Base-by-base conservation (phyloP, 1,140 invertebrate genomes). In the Colletes gigas region DNA sequence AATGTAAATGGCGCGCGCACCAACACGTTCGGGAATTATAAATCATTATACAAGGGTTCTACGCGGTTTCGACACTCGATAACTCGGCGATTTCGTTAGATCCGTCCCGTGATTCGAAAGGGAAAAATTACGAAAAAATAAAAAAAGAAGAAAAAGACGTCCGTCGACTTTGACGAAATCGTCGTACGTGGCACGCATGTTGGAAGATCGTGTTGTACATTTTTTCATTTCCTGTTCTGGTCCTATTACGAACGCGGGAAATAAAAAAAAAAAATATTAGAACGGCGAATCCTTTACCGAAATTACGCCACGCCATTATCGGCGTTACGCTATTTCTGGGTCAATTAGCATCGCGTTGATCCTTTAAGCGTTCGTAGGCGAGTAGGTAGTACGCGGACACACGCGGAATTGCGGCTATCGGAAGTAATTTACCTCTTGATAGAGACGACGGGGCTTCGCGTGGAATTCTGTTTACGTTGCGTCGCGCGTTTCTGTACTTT, bases 281-380 rank as follows among this genome's bases (percentile, higher is more conserved):
- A 59, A 54, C 6, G 0, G 41, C 30, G 21, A 83, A 81, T 83
- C 80, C 82, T 89, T 90, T 90, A 78, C 14, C 21, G 84, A 84
- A 88, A 89, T 90, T 89, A 88, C 86, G 84, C 87, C 82, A 71
- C 82, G 69, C 83, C 83, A 82, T 90, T 89, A 89, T 90, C 88
- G 83, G 77, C 68, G 70, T 85, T 81, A 73, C 69, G 70, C 81
- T 89, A 86, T 89, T 89, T 88, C 83, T 88, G 78, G 83, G 82
- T 83, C 83, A 86, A 81, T 79, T 83, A 85, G 79, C 79, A 82
- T 85, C 79, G 14, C 73, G 59, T n/a, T 65, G 84, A 86, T 83
- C 84, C 68, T 86, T 86, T 82, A 67, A 77, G 39, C 70, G 74
- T n/a, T 19, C 83, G 54, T 65, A 30, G 55, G 41, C 80, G 71